Conservation (phyloP, 2,113 vertebrate genomes). For the Labrus mixtus region DNA sequence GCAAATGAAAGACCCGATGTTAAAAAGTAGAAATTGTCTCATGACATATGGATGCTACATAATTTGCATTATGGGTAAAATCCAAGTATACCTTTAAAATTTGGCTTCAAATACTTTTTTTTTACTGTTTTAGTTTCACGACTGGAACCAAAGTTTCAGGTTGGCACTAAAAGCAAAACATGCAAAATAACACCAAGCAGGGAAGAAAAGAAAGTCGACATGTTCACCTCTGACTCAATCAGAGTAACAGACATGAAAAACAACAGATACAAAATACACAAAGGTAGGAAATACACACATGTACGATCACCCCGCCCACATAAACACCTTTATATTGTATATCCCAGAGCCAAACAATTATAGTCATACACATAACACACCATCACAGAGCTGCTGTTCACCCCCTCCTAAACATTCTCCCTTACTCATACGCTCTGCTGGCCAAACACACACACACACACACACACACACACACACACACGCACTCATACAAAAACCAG, state of each 20-base stretch:
- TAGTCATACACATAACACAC: slow-evolving; percentile 8
- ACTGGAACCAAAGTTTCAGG: background rate
- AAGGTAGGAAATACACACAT: slow-evolving; percentile 6
- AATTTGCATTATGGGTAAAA: no score
- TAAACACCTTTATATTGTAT: slow-evolving; percentile 8
- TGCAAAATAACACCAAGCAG: background rate
- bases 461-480: slow-evolving; percentile 20
- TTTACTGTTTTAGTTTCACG: background rate
- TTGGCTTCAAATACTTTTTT: no score
- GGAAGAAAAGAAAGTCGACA: background rate
- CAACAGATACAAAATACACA: slow-evolving; percentile 4
- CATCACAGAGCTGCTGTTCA: background rate
- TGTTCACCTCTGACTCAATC: background rate
- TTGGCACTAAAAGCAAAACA: background rate
- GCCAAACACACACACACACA: slow-evolving; percentile 43
- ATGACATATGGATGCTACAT: background rate
- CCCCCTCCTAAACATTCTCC: slow-evolving; percentile 27
- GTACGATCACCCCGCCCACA: background rate
- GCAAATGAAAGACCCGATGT: background rate
- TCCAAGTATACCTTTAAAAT: no score
- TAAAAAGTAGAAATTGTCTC: background rate
- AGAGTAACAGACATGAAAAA: background rate
- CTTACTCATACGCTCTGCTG: slow-evolving; percentile 39
- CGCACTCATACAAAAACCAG: slow-evolving; percentile 11
- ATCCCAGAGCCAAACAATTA: background rate